Base-by-base conservation (phyloP, 2,888 invertebrate species). In the Sinodicranocentrus sp. region DNA sequence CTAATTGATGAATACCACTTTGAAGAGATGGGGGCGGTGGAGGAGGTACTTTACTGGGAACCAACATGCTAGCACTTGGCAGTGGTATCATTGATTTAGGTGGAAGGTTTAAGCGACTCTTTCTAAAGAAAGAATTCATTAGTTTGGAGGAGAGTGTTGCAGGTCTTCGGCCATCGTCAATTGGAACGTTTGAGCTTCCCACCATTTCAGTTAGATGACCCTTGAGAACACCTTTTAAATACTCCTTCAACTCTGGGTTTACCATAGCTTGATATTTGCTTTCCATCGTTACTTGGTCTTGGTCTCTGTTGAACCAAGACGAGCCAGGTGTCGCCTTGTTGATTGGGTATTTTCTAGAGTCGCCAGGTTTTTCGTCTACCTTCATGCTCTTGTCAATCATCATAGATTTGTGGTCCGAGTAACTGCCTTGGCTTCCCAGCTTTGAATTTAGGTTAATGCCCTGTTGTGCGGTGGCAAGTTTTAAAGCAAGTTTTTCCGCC, bases 401-500 rank as follows among this genome's bases (percentile, higher is more conserved):
- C n/a, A 85, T 82, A 0, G 86, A 86, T 26, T 75, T 82, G 0
- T 73, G 76, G 68, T 88, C 86, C 0, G 87, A 87, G 71, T 84
- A 87, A 44, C 86, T 86, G 15, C 65, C 70, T 23, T 63, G 57
- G 10, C 79, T 39, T 17, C 33, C 70, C 15, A n/a, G n/a, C 17
- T 67, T 67, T 21, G 23, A 19, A 8, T 84, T 70, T 1, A 59
- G 19, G 6, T 52, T 68, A 2, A 86, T 54, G 2, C 82, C 57
- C 6, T 84, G 77, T 67, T 87, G 85, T 0, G 85, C 82, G 6
- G 87, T 75, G 6, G 84, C 73, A 13, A 88, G 68, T 77, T 87
- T 88, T 15, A 86, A 44, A n/a, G 88, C 87, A 13, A 88, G 67
- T 52, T 88, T 88, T 44, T 88, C 87, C n/a, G 88, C 88, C 0